phyloP scores from a whole-genome alignment of 2,113 vertebrate species.

The Turdus rufiventris region DNA sequence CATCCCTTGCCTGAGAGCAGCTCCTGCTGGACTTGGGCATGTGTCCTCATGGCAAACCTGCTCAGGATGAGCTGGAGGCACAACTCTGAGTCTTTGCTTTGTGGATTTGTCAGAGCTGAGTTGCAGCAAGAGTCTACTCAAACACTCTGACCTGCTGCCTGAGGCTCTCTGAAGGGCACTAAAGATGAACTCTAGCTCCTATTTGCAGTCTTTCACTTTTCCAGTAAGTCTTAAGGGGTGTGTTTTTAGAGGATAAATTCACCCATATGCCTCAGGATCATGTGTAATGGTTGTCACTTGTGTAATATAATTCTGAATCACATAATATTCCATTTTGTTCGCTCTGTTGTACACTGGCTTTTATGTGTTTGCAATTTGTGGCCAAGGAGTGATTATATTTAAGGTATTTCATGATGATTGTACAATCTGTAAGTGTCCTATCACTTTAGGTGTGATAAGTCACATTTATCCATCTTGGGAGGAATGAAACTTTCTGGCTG shows the following conservation, averaged over 20 bases:
- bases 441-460: neutral
- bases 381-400: neutral
- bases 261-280: neutral
- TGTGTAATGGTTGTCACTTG: neutral
- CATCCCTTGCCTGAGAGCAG: neutral
- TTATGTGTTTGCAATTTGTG: neutral
- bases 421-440: neutral
- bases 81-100: neutral
- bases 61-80: neutral
- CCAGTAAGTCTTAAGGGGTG: neutral
- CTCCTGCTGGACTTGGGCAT: neutral
- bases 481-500: neutral
- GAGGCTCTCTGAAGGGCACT: neutral
- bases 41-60: rapidly evolving
- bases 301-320: neutral
- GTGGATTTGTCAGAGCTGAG: neutral
- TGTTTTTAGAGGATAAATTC: neutral
- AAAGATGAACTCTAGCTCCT: neutral
- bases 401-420: neutral
- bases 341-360: neutral
- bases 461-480: rapidly evolving
- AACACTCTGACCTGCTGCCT: neutral
- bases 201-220: neutral
- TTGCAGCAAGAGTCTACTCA: neutral
- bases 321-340: neutral